Base-by-base conservation (phyloP, 1,140 invertebrate genomes). In the Papilio aristodemus region DNA sequence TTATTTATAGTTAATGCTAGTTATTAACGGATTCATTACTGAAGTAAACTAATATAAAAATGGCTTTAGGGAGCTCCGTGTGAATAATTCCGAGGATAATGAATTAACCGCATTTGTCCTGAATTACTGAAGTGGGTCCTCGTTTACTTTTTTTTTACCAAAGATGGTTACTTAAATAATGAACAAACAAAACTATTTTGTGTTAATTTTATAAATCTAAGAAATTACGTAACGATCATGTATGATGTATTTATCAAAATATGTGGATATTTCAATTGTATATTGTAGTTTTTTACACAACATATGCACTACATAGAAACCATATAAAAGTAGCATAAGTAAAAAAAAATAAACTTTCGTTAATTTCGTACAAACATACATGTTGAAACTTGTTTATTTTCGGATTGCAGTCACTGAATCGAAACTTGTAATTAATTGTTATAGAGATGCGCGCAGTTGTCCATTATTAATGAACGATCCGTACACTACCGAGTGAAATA, bases 341-440 rank as follows among this genome's bases (percentile, higher is more conserved):
- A 6, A 25, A 54, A 19, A 19, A 46, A 1, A 14, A 14, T 8
- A 46, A 46, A 46, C 2, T 11, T 19, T 46, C 43, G 17, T 19
- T 13, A 3, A 19, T 10, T 46, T 19, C 19, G 10, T 13, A 10
- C 2, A 32, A 32, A 32, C 6, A 32, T 32, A 6, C 17, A 50
- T 11, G 7, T 25, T 25, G 6, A 3, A 17, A 19, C 19, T 11
- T 54, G 46, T 46, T 46, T 50, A 17, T 54, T 54, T 50, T 19
- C 8, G 6, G 10, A 11, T 25, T 22, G 19, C 10, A 54, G 9
- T 54, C 46, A 54, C 8, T 25, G 46, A 54, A 54, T 22, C 46
- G 46, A 54, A 22, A 13, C 10, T 54, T 54, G 46, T 54, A 54
- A 54, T 54, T 54, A 54, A 54, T 54, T 54, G 46, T 54, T 54